These are phyloP conservation scores for Pristis pectinata DNA, from an alignment of 2,797 vertebrate genomes.

Conservation along the genomic window DNA sequence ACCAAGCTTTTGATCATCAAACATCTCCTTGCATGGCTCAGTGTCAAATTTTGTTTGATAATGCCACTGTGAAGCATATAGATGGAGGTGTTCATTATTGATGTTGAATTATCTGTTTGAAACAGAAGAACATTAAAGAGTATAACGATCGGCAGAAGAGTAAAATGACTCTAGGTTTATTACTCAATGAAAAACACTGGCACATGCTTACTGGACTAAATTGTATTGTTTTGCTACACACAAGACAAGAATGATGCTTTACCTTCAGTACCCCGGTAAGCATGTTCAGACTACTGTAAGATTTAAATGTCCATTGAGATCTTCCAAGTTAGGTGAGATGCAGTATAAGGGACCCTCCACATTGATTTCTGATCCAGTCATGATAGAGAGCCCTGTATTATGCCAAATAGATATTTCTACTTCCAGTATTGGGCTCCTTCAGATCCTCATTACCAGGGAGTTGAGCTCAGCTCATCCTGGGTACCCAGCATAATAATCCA, in stretches of 20 bases:
- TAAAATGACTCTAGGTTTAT: not conserved
- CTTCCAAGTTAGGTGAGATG: too few species aligned
- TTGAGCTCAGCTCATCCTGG: not conserved
- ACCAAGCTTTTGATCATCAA: not conserved
- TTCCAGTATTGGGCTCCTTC: not conserved
- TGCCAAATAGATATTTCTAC: not conserved
- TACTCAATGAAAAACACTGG: not conserved
- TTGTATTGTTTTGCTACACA: not conserved
- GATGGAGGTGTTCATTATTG: too few species aligned
- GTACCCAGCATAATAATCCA: not conserved
- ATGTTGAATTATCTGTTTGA: not conserved
- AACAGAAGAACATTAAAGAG: not conserved
- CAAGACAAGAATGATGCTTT: not conserved
- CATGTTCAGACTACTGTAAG: not conserved
- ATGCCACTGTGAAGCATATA: too few species aligned
- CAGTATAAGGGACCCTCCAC: too few species aligned
- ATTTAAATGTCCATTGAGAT: too few species aligned
- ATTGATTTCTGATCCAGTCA: not conserved
- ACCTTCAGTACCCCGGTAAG: not conserved
- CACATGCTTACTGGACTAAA: not conserved
- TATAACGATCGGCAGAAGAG: not conserved
- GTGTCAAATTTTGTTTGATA: too few species aligned
- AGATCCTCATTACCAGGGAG: not conserved
- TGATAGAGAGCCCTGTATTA: not conserved
- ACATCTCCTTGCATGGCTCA: not conserved